These are phyloP conservation scores for Siniperca knerii DNA, from an alignment of 2,113 vertebrate genomes.

Conservation along the genomic window DNA sequence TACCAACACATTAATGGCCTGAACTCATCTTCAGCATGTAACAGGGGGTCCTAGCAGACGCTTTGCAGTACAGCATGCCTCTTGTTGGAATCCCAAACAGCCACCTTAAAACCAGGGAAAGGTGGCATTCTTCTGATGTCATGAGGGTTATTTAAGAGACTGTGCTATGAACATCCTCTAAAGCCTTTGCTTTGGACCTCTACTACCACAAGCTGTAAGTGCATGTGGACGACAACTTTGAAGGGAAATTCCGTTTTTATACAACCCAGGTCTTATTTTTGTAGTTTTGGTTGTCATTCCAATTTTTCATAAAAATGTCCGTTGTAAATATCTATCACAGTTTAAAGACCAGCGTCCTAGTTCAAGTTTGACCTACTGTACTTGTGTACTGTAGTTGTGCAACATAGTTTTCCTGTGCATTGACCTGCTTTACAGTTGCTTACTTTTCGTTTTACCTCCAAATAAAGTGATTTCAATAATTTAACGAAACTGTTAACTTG, in stretches of 20 bases:
- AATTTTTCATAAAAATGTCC: not conserved
- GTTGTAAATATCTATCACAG: not conserved
- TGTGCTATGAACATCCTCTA: not conserved
- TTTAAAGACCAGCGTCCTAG: too few relatives aligned
- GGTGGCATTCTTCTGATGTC: constrained; percentile 21
- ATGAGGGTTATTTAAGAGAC: constrained; percentile 11
- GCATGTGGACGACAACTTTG: not conserved
- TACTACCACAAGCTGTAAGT: not conserved
- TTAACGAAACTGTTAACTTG: not conserved
- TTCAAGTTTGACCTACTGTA: not conserved
- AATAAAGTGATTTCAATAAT: not conserved
- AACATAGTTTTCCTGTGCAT: not conserved
- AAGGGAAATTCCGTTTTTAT: not conserved
- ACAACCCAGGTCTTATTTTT: not conserved
- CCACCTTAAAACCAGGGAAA: constrained; percentile 32
- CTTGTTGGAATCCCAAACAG: constrained; percentile 50
- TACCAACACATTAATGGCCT: constrained; percentile 47
- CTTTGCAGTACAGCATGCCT: constrained; percentile 29
- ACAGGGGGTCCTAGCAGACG: constrained; percentile 40
- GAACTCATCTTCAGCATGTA: constrained; percentile 41
- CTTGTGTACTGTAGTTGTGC: not conserved
- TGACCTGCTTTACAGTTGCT: not conserved
- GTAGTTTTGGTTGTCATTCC: not conserved
- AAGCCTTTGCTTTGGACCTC: not conserved
- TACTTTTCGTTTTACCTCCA: not conserved